Evolutionary conservation across 2,888 invertebrate species (phyloP).

Genomic region (Pantelozetes paolii): DNA sequence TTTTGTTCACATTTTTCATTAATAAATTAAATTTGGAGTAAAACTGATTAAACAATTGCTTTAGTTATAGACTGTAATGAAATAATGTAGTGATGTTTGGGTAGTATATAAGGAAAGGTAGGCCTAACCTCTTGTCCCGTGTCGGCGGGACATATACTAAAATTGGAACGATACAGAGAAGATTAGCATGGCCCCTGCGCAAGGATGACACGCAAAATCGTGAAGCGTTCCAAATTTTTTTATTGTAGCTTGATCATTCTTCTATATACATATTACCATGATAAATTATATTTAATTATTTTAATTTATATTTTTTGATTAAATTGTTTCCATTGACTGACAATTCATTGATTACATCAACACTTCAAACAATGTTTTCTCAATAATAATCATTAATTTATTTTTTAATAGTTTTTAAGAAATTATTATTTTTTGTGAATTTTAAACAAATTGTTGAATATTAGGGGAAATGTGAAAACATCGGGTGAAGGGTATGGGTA

Average conservation of each 20-base stretch:
- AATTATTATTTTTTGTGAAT: too few species aligned
- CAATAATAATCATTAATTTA: too few species aligned
- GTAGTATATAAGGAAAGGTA: conserved; percentile 27
- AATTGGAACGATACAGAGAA: conserved; percentile 89
- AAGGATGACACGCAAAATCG: conserved; percentile 91
- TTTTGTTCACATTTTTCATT: not conserved
- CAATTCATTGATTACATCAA: too few species aligned
- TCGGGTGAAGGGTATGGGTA: too few species aligned
- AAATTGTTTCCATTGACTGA: too few species aligned
- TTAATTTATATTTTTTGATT: too few species aligned
- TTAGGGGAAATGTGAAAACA: too few species aligned
- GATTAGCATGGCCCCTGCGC: conserved; percentile 88
- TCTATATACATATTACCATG: too few species aligned
- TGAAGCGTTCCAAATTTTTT: conserved; percentile 72
- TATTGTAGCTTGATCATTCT: conserved; percentile 58
- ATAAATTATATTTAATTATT: too few species aligned
- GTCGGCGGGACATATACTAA: conserved; percentile 58
- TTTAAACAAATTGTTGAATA: too few species aligned
- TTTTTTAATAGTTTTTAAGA: too few species aligned
- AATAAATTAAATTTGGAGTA: not conserved
- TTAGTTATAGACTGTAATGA: conserved; percentile 13
- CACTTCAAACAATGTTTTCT: too few species aligned
- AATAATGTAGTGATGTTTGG: not conserved
- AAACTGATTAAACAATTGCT: not conserved
- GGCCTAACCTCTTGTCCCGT: conserved; percentile 36